A percentile compares a stretch with the other conserved stretches of the same genome.
phyloP scores from a whole-genome alignment of 30 jellyfish, hydroid and myxozoan genomes.

The Phacellophora camtschatica region DNA sequence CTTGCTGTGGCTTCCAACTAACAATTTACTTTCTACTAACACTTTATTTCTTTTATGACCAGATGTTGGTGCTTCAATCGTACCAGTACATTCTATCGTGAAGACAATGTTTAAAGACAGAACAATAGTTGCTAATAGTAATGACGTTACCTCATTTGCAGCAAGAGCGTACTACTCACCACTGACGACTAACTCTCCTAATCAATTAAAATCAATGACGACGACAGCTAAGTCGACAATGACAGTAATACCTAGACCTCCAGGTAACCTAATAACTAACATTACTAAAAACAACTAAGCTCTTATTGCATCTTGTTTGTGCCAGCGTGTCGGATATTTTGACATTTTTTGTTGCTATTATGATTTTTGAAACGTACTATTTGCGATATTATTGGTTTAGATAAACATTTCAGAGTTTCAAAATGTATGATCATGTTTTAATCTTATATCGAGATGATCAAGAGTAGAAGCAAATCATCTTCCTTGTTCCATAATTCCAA shows the following conservation, averaged over 20 bases:
- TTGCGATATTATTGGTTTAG: too few species aligned
- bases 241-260: constrained; percentile 86
- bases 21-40: too few species aligned
- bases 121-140: constrained; percentile 37
- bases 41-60: constrained; percentile 16
- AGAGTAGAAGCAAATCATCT: too few species aligned
- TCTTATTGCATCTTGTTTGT: background rate
- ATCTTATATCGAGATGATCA: too few species aligned
- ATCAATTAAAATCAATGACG: constrained; percentile 48
- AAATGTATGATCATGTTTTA: too few species aligned
- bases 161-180: constrained; percentile 67
- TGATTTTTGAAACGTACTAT: too few species aligned
- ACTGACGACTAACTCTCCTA: constrained; percentile 77
- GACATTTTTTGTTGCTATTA: background rate
- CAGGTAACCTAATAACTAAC: constrained; percentile 53
- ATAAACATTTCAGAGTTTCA: too few species aligned
- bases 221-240: constrained; percentile 69
- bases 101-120: constrained; percentile 65
- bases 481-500: too few species aligned
- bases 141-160: constrained; percentile 53
- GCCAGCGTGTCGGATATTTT: background rate
- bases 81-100: constrained; percentile 24
- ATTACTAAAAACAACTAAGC: too few species aligned
- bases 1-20: too few species aligned
- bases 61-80: constrained; percentile 25